Conservation (phyloP, 2,113 vertebrate species). For the Oncorhynchus kisutch region DNA sequence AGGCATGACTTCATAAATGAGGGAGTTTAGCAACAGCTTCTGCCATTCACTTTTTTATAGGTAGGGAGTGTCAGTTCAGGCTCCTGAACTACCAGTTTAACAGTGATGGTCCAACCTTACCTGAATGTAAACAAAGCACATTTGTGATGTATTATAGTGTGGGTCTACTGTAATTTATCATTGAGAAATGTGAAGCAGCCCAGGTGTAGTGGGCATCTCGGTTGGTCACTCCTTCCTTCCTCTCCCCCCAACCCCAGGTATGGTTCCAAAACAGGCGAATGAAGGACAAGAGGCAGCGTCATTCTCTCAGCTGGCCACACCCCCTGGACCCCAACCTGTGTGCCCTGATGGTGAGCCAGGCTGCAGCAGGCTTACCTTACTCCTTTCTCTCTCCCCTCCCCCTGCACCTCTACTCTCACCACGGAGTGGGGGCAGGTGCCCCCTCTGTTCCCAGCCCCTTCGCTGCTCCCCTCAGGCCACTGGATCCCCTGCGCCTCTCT, state of each 20-base stretch:
- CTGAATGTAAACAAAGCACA: background rate
- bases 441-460: conserved; percentile 47
- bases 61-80: background rate
- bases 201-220: background rate
- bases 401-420: conserved; percentile 60
- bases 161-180: background rate
- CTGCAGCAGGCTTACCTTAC: conserved; percentile 47
- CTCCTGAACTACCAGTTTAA: background rate
- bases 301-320: conserved; percentile 61
- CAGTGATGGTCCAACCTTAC: background rate
- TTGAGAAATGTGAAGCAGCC: background rate
- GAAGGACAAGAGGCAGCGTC: conserved; percentile 73
- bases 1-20: conserved; percentile 52
- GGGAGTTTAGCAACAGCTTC: conserved; percentile 52
- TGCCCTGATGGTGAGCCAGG: conserved; percentile 63
- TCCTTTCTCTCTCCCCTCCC: conserved; percentile 55
- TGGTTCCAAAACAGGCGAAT: conserved; percentile 76
- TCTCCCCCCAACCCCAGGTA: conserved; percentile 20
- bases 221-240: background rate
- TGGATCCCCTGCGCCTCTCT: conserved; percentile 54
- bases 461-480: conserved; percentile 43
- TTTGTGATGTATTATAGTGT: background rate
- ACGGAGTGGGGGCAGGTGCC: conserved; percentile 31
- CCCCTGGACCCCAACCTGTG: conserved; percentile 62
- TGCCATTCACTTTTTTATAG: conserved; percentile 21